phyloP scores from a whole-genome alignment of 2,113 vertebrate species.

The Microcebus lehilahytsara region DNA sequence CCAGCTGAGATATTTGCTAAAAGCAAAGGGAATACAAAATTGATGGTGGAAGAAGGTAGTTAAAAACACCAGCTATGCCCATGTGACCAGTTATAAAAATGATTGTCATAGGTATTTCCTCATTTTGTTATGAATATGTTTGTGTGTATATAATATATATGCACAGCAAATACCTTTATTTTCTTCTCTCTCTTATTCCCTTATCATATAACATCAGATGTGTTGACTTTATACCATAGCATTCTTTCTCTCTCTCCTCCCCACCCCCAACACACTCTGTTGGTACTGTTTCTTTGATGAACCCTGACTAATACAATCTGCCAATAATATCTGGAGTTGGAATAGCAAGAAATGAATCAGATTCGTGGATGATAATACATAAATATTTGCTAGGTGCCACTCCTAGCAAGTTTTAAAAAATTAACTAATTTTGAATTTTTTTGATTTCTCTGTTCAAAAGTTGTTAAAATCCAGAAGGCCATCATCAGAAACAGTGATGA shows the following conservation, averaged over 20 bases:
- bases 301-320: not conserved
- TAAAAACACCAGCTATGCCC: not conserved
- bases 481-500: not conserved
- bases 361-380: not conserved
- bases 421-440: conserved; percentile 22
- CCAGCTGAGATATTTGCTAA: not conserved
- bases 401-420: not conserved
- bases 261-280: not conserved
- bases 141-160: not conserved
- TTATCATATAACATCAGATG: not conserved
- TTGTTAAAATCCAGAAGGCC: not conserved
- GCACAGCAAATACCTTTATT: not conserved
- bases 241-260: not conserved
- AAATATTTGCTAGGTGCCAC: not conserved
- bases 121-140: not conserved
- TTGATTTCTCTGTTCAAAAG: not conserved
- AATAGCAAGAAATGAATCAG: not conserved
- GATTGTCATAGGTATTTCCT: not conserved
- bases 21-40: not conserved
- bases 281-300: not conserved
- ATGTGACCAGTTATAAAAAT: not conserved
- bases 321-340: not conserved
- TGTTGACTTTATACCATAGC: not conserved
- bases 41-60: not conserved
- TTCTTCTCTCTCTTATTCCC: not conserved